These are phyloP conservation scores for Notamacropus eugenii DNA, from an alignment of 2,797 vertebrate species.

Conservation along the genomic window DNA sequence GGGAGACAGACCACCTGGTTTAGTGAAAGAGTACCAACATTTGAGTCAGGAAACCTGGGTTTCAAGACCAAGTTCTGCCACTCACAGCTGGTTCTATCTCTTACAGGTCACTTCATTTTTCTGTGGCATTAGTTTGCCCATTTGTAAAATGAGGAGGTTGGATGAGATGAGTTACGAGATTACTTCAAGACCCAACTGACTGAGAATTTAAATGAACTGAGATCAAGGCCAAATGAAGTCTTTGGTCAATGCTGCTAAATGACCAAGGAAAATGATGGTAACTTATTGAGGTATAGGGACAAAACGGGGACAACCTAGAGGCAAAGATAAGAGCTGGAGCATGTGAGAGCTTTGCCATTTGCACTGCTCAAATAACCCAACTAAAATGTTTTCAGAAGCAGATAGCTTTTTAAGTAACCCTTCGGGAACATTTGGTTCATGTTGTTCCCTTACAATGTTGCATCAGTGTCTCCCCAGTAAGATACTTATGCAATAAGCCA, in stretches of 20 bases:
- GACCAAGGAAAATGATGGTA: background rate
- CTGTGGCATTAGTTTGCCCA: background rate
- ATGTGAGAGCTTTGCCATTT: slow-evolving; percentile 17
- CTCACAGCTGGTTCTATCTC: background rate
- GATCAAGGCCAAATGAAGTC: background rate
- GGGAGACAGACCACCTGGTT: background rate
- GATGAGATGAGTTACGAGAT: background rate
- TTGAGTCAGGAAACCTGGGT: background rate
- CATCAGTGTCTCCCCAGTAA: background rate
- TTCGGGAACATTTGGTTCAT: background rate
- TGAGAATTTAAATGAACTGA: background rate
- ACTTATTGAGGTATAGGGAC: rapidly evolving
- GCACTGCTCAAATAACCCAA: slow-evolving; percentile 19
- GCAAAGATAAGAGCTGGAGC: background rate
- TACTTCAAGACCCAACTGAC: background rate
- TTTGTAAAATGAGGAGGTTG: background rate
- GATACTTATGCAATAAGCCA: background rate
- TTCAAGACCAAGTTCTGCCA: background rate
- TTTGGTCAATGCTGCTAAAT: background rate
- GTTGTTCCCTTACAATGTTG: background rate
- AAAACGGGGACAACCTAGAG: background rate
- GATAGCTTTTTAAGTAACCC: slow-evolving; percentile 15
- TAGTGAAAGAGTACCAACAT: background rate
- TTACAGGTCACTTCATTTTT: background rate
- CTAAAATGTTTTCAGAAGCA: background rate